These are phyloP conservation scores for Xenus cinereus DNA, from an alignment of 2,113 vertebrate species.

Conservation along the genomic window DNA sequence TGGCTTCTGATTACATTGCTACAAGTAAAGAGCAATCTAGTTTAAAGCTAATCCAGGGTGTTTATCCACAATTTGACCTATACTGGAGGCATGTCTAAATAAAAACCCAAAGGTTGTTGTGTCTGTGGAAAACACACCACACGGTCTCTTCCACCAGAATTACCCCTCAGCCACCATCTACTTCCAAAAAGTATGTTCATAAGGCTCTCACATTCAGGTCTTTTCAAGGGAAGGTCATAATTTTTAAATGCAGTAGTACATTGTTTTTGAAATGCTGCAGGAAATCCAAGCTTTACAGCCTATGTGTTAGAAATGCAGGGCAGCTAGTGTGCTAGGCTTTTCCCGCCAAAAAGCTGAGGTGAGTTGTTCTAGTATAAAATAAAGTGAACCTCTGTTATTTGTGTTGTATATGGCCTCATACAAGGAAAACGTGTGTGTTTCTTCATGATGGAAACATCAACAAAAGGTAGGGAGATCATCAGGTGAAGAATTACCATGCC, in stretches of 20 bases:
- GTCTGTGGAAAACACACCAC: background rate
- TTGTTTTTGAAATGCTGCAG: background rate
- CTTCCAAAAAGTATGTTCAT: background rate
- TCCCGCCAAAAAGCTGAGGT: background rate
- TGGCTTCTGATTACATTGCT: background rate
- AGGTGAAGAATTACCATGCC: background rate
- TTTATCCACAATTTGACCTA: background rate
- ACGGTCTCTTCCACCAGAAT: background rate
- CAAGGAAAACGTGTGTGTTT: background rate
- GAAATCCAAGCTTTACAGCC: background rate
- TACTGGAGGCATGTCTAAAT: background rate
- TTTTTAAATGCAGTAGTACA: background rate
- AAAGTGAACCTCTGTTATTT: background rate
- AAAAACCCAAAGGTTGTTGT: background rate
- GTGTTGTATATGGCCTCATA: background rate
- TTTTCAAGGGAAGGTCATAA: background rate
- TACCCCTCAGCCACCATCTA: background rate
- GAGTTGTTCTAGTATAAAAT: background rate
- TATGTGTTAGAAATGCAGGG: background rate
- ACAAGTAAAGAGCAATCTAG: background rate
- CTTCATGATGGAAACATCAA: background rate
- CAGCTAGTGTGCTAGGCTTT: background rate
- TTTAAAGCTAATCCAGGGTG: background rate
- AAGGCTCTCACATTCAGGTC: background rate
- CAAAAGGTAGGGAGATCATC: background rate